Percentiles rank a stretch among this genome's conserved stretches.
Evolutionary conservation across 2,113 vertebrate genomes (phyloP).

Genomic region (Puffinus mauretanicus): DNA sequence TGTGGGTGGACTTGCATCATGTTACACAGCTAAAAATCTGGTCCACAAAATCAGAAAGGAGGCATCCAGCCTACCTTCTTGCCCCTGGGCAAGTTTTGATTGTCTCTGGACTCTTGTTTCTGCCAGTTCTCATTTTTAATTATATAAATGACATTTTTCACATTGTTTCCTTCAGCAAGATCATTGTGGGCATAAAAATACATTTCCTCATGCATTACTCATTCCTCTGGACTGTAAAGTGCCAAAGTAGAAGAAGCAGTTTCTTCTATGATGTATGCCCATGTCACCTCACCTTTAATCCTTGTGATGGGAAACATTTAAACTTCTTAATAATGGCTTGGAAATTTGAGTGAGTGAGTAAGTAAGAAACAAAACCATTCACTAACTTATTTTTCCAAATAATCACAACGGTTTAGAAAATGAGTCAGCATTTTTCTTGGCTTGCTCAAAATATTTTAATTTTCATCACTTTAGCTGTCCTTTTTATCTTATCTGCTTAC

Average conservation of each 20-base stretch:
- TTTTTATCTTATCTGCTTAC: neutral
- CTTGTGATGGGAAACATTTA: neutral
- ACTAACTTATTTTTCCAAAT: neutral
- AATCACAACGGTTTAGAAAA: neutral
- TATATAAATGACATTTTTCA: neutral
- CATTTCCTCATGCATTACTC: neutral
- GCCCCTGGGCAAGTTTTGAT: neutral
- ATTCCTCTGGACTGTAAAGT: neutral
- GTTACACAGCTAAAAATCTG: neutral
- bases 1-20: neutral
- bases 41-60: neutral
- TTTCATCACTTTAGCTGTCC: neutral
- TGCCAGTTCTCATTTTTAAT: slow-evolving; percentile 21
- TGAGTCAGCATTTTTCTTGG: neutral
- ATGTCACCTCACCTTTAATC: slow-evolving; percentile 17
- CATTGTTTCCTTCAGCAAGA: slow-evolving; percentile 14
- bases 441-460: neutral
- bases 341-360: neutral
- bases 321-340: neutral
- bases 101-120: neutral
- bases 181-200: neutral
- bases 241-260: neutral
- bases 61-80: neutral
- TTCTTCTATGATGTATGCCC: neutral
- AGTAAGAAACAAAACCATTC: neutral